Evolutionary conservation across 2,888 invertebrate genomes (phyloP).

Genomic region (Eupithecia inturbata): DNA sequence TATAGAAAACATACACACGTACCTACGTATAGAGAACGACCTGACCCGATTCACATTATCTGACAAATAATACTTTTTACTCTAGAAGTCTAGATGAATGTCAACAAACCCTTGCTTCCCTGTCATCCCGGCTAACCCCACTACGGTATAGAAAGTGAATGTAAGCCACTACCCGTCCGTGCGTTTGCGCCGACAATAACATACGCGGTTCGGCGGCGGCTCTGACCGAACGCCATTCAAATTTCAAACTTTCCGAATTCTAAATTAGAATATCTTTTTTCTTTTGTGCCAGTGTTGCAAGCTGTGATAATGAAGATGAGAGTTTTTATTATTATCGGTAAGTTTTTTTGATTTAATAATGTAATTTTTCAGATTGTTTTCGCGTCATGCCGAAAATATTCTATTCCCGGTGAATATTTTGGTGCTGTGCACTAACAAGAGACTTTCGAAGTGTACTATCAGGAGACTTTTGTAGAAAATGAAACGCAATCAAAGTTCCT

Average conservation of each 20-base stretch:
- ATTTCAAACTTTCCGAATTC: slow-evolving; percentile 51
- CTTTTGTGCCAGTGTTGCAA: slow-evolving; percentile 70
- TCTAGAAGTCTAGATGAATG: slow-evolving; percentile 39
- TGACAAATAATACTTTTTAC: neutral
- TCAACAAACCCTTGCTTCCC: slow-evolving; percentile 79
- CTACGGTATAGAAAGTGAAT: slow-evolving; percentile 80
- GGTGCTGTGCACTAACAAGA: neutral
- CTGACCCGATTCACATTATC: neutral
- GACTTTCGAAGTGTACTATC: neutral
- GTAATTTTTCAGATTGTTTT: slow-evolving; percentile 5
- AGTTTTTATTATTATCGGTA: slow-evolving; percentile 71
- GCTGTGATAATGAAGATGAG: slow-evolving; percentile 64
- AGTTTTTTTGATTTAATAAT: slow-evolving; percentile 51
- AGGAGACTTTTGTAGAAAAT: neutral
- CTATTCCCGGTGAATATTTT: neutral
- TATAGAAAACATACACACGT: neutral
- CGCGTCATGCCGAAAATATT: too few species aligned
- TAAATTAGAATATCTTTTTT: slow-evolving; percentile 40
- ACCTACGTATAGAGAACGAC: neutral
- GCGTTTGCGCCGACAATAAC: slow-evolving; percentile 59
- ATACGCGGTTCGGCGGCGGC: slow-evolving; percentile 75
- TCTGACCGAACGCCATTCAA: slow-evolving; percentile 69
- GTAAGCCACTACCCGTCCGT: slow-evolving; percentile 58
- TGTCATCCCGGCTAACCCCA: slow-evolving; percentile 70
- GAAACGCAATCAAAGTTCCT: neutral